phyloP scores from a whole-genome alignment of 2,888 invertebrate species.

The Petrolisthes manimaculis region DNA sequence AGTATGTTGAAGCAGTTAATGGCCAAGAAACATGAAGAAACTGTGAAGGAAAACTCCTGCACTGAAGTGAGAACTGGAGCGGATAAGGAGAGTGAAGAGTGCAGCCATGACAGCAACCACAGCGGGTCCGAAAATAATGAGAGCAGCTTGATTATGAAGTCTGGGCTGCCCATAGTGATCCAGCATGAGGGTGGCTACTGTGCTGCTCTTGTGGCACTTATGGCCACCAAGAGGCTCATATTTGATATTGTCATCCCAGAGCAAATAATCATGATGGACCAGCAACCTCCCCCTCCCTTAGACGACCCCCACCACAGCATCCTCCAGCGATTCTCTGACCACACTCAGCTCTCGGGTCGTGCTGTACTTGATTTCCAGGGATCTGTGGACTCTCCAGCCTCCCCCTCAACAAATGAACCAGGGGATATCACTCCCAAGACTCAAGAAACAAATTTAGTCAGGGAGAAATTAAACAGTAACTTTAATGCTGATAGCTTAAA shows the following conservation, averaged over 20 bases:
- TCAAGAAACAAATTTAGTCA: conserved; percentile 1
- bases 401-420: neutral
- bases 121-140: neutral
- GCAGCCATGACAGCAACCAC: neutral
- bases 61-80: no score
- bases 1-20: conserved; percentile 63
- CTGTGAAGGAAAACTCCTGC: neutral
- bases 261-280: conserved; percentile 72
- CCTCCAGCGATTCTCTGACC: conserved; percentile 45
- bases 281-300: conserved; percentile 23
- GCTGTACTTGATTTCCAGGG: conserved; percentile 18
- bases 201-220: conserved; percentile 64
- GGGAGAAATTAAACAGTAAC: neutral
- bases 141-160: neutral
- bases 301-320: conserved; percentile 45
- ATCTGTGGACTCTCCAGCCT: neutral
- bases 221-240: conserved; percentile 66
- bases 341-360: conserved; percentile 43
- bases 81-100: neutral
- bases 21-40: conserved; percentile 32
- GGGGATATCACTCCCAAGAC: conserved; percentile 14
- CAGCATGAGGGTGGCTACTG: conserved; percentile 66
- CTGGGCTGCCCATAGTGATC: conserved; percentile 50
- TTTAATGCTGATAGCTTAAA: neutral
- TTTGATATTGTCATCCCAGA: conserved; percentile 74